A percentile compares a stretch with the other conserved stretches of the same genome.
Conservation (phyloP, 2,113 vertebrate genomes). For the Hippocampus comes region DNA sequence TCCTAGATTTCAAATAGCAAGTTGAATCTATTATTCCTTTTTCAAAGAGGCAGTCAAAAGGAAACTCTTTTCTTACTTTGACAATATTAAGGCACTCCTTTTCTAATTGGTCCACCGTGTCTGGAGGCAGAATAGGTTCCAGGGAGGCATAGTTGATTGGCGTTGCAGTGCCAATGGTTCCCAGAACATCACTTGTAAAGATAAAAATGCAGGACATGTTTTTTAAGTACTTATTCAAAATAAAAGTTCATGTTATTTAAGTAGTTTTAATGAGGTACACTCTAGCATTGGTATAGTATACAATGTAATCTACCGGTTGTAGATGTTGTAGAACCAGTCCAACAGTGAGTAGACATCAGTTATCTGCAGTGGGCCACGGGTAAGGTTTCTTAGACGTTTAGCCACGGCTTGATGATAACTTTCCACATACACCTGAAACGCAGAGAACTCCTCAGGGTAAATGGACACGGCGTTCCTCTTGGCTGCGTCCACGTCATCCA, state of each 20-base stretch:
- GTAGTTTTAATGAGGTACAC: not conserved
- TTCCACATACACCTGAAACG: slow-evolving; percentile 80
- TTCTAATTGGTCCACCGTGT: slow-evolving; percentile 71
- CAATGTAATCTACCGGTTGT: slow-evolving; percentile 76
- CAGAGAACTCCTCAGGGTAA: slow-evolving; percentile 80
- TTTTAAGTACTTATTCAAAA: too few species aligned
- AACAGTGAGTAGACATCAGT: slow-evolving; percentile 83
- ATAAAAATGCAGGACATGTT: not conserved
- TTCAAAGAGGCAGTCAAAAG: not conserved
- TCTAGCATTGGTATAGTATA: not conserved
- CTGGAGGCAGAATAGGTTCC: slow-evolving; percentile 65
- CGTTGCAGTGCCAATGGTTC: slow-evolving; percentile 54
- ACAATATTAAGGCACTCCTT: slow-evolving; percentile 72
- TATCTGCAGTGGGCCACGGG: slow-evolving; percentile 71
- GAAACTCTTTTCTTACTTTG: slow-evolving; percentile 50
- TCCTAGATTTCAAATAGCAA: slow-evolving; percentile 51
- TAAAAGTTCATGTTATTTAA: not conserved
- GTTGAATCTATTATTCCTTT: not conserved
- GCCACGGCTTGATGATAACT: slow-evolving; percentile 83
- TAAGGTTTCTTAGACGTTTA: slow-evolving; percentile 71
- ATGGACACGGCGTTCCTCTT: slow-evolving; percentile 78
- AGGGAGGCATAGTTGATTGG: slow-evolving; percentile 62
- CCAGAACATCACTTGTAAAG: slow-evolving; percentile 68
- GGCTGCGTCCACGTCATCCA: slow-evolving; percentile 80
- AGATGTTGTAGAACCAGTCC: slow-evolving; percentile 87